Conservation (phyloP, 2,888 invertebrate species). For the Tortrix viridana region DNA sequence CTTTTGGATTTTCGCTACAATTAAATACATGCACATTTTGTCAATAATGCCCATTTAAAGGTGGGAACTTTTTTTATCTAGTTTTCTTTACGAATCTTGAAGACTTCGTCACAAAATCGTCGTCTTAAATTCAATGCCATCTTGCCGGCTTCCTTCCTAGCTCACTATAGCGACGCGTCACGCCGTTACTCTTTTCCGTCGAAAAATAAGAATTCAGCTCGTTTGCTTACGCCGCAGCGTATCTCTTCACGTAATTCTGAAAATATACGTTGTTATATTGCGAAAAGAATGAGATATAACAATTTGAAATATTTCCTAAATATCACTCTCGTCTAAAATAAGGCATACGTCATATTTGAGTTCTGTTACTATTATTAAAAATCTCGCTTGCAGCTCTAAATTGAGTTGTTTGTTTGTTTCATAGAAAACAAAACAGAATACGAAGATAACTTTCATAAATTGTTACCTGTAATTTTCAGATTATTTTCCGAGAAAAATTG, state of each 20-base stretch:
- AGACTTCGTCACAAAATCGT: no score
- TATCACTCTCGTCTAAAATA: no score
- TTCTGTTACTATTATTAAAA: no score
- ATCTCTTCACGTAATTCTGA: conserved; percentile 49
- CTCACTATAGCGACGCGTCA: conserved; percentile 51
- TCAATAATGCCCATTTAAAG: no score
- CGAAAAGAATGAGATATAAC: no score
- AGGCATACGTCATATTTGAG: no score
- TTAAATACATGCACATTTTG: no score
- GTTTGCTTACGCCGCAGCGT: conserved; percentile 47
- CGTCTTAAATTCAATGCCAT: conserved; percentile 55
- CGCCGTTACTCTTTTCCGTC: conserved; percentile 51
- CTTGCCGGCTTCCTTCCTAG: conserved; percentile 43
- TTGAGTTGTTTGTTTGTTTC: conserved; percentile 42
- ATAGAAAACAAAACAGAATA: conserved; percentile 18
- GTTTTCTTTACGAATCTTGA: no score
- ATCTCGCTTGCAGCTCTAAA: conserved; percentile 37
- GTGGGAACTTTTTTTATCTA: no score
- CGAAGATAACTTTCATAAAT: conserved; percentile 24
- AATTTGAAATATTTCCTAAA: no score
- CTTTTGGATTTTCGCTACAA: no score
- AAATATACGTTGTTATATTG: conserved; percentile 47
- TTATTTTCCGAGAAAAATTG: conserved; percentile 9
- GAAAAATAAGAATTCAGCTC: conserved; percentile 51
- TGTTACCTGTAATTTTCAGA: conserved; percentile 28